These are phyloP conservation scores for Nipponia nippon DNA, from an alignment of 2,113 vertebrate genomes.

Conservation along the genomic window DNA sequence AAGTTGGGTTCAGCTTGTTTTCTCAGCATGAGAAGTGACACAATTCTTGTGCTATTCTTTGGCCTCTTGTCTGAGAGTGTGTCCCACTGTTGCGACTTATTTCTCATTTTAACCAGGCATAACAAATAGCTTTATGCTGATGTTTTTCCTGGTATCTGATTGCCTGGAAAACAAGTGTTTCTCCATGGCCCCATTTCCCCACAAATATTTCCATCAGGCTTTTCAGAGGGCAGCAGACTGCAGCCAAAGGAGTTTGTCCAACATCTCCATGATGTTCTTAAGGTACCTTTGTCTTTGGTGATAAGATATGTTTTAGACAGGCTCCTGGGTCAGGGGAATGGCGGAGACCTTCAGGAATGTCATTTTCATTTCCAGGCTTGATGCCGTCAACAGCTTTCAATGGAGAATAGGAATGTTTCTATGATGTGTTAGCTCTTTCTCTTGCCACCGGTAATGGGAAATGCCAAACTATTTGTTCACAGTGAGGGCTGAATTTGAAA, in stretches of 20 bases:
- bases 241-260: not conserved
- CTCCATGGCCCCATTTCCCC: not conserved
- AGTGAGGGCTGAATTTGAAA: not conserved
- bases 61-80: not conserved
- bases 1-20: not conserved
- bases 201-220: not conserved
- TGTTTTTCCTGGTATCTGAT: not conserved
- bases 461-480: not conserved
- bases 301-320: not conserved
- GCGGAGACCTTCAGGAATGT: not conserved
- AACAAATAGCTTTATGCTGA: not conserved
- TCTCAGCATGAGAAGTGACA: not conserved
- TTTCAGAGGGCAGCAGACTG: not conserved
- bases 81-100: not conserved
- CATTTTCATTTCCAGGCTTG: not conserved
- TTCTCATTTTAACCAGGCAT: not conserved
- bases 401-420: not conserved
- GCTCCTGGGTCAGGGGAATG: not conserved
- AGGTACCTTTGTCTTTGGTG: not conserved
- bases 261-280: not conserved
- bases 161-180: not conserved
- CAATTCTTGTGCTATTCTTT: not conserved
- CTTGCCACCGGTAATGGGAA: not conserved
- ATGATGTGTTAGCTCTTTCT: fast-evolving
- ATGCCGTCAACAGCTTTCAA: not conserved